phyloP scores from a whole-genome alignment of 2,797 vertebrate species.

The Cryptoprocta ferox region DNA sequence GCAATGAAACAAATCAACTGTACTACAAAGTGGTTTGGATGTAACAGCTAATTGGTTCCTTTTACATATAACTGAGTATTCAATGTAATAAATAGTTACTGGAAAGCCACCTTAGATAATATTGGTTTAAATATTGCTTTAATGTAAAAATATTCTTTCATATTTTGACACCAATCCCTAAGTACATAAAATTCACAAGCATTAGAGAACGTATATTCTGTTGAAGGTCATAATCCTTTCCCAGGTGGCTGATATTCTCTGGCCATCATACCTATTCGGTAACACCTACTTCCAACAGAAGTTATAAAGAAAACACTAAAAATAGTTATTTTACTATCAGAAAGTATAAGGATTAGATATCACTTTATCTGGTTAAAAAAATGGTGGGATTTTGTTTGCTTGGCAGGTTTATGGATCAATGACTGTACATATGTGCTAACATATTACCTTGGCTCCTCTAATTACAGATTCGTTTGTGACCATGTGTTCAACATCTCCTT shows the following conservation, averaged over 20 bases:
- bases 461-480: not conserved
- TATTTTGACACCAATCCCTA: not conserved
- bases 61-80: slow-evolving; percentile 35
- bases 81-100: slow-evolving; percentile 2
- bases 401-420: not conserved
- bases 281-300: not conserved
- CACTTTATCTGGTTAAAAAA: not conserved
- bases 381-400: not conserved
- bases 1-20: not conserved
- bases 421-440: not conserved
- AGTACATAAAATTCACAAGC: slow-evolving; percentile 12
- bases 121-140: not conserved
- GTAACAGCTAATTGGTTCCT: not conserved
- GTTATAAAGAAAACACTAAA: not conserved
- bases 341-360: not conserved
- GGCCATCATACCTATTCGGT: not conserved
- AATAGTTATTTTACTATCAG: not conserved
- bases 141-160: slow-evolving; percentile 34
- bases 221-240: not conserved
- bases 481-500: not conserved
- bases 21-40: not conserved
- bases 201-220: slow-evolving; percentile 11
- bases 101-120: not conserved
- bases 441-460: not conserved
- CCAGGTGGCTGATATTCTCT: not conserved